phyloP scores from a whole-genome alignment of 35 echinoderm and acorn worm species.

The Apostichopus parvimensis region DNA sequence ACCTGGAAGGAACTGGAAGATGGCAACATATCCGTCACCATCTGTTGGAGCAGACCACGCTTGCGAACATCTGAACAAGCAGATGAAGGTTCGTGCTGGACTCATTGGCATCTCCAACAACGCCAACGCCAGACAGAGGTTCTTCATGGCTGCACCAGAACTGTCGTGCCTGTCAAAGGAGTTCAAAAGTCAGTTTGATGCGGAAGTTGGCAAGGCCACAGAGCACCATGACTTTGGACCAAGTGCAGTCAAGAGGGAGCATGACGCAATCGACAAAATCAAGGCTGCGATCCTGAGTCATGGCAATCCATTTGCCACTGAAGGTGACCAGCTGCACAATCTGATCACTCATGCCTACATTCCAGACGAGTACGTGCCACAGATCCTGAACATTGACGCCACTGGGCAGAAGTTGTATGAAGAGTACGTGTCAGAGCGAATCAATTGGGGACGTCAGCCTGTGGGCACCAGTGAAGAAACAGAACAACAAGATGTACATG shows the following conservation, averaged over 20 bases:
- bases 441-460: conserved; percentile 27
- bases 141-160: conserved; percentile 29
- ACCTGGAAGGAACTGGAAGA: conserved; percentile 14
- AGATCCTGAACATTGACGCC: conserved; percentile 30
- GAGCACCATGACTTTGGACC: not conserved
- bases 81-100: conserved; percentile 21
- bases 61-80: conserved; percentile 42
- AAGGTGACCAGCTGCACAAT: conserved; percentile 31
- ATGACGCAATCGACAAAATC: conserved; percentile 3
- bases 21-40: not conserved
- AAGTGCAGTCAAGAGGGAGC: conserved; percentile 38
- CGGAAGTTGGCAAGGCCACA: not conserved
- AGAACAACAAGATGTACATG: conserved; percentile 60
- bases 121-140: conserved; percentile 16
- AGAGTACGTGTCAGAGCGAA: conserved; percentile 17
- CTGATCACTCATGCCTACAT: conserved; percentile 15
- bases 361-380: conserved; percentile 22
- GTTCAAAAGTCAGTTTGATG: not conserved
- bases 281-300: conserved; percentile 26
- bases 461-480: conserved; percentile 47
- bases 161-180: conserved; percentile 1
- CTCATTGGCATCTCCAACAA: conserved; percentile 43
- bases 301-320: conserved; percentile 39
- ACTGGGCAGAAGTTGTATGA: conserved; percentile 19
- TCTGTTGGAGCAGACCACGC: conserved; percentile 28